phyloP scores from a whole-genome alignment of 2,797 vertebrate species.

The Tamandua tetradactyla region DNA sequence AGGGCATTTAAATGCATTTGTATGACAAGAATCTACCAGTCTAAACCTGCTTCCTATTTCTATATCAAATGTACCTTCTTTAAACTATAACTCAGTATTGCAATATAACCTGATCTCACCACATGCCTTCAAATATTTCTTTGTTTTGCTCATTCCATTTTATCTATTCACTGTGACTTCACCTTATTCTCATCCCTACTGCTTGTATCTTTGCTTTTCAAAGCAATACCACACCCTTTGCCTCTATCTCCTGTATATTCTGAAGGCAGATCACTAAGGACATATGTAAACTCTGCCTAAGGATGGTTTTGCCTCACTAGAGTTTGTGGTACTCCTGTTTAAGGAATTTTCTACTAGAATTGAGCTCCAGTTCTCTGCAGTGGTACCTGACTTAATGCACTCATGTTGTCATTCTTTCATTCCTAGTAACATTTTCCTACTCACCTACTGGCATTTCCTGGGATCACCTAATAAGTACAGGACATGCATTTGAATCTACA shows the following conservation, averaged over 20 bases:
- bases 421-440: background rate
- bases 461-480: background rate
- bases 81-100: too few relatives aligned
- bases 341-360: background rate
- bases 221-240: too few relatives aligned
- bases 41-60: background rate
- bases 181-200: background rate
- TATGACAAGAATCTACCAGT: background rate
- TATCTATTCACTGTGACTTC: background rate
- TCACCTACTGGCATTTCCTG: background rate
- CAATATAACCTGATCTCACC: background rate
- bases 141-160: background rate
- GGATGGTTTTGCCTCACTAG: background rate
- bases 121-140: background rate
- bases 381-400: background rate
- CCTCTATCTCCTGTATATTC: too few relatives aligned
- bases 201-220: background rate
- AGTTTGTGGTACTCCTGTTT: fast-evolving
- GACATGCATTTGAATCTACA: background rate
- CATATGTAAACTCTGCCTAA: background rate
- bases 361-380: background rate
- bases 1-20: background rate
- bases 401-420: background rate
- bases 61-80: background rate
- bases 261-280: background rate